Percentiles rank a stretch among this genome's conserved stretches.
Conservation (phyloP, 2,797 vertebrate genomes). For the Oophaga sylvatica region DNA sequence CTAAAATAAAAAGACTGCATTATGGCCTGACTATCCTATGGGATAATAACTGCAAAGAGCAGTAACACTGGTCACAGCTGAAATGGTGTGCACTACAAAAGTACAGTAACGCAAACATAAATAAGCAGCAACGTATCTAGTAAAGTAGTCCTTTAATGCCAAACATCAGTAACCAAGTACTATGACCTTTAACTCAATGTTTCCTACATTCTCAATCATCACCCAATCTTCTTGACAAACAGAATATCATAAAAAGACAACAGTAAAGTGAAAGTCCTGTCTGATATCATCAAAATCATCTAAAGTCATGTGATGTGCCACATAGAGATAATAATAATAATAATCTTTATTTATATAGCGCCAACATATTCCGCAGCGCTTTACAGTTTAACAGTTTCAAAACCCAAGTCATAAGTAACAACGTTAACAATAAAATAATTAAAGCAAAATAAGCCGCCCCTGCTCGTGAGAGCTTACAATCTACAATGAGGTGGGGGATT, state of each 20-base stretch:
- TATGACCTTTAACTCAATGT: not conserved
- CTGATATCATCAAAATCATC: not conserved
- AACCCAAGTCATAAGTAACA: too few species aligned
- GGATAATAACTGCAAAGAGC: slow-evolving; percentile 15
- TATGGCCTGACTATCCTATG: slow-evolving; percentile 1
- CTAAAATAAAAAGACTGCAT: slow-evolving; percentile 3
- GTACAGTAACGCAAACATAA: not conserved
- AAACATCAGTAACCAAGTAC: not conserved
- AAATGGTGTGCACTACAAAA: not conserved
- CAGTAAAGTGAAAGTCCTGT: not conserved
- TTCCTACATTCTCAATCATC: not conserved
- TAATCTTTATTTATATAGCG: too few species aligned
- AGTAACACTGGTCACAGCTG: not conserved
- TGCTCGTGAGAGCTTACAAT: too few species aligned
- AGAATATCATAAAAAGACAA: not conserved
- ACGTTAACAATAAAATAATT: too few species aligned
- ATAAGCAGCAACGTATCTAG: not conserved
- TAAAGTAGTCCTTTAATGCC: slow-evolving; percentile 8
- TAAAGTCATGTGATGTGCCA: not conserved
- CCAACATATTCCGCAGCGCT: too few species aligned
- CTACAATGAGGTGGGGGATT: too few species aligned
- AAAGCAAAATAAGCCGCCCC: too few species aligned
- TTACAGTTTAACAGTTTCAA: too few species aligned
- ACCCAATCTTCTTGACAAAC: not conserved
- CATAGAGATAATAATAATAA: too few species aligned